Base-by-base conservation (phyloP, 2,113 vertebrate genomes). In the Alces alces region DNA sequence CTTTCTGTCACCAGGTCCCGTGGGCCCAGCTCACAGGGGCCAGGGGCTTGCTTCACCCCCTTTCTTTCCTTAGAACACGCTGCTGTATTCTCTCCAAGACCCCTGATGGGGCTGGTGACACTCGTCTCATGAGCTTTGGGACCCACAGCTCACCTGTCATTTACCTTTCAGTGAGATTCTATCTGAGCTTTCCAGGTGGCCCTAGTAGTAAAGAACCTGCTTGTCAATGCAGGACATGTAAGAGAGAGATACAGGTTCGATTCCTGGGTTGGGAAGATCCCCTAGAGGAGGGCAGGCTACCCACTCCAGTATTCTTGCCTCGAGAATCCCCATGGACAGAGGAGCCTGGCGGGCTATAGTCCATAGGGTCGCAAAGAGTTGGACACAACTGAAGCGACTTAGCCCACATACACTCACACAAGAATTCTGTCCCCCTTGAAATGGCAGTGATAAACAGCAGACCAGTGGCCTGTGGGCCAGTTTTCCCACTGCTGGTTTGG, bases 31-130 rank as follows among this genome's bases (percentile, higher is more conserved):
- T 54, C 13, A 25, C 17, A 25, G 17, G 4, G 30, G 12, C 1
- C 33, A 58, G n/a, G 1, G 13, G n/a, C 4, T 3, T 13, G 21
- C 3, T 3, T 8, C 0, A 7, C 15, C 33, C 0, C 15, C 28
- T 30, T 79, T n/a, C 76, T 58, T 17, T 45, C 23, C 43, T 45
- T 27, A 15, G 79, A 45, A 52, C 0, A 54, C 0, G 43, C 52
- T 7, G 15, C 57, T 8, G 47, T 23, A 2, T 3, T 9, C 0
- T 52, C 78, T 58, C 52, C 21, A 5, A 14, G 86, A 43, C 1
- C n/a, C 23, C 3, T 15, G 1, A 33, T 0, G 1, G 85, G 11
- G 76, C 78, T 25, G 33, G 45, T 28, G 14, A 16, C 19, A 11
- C 8, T 10, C 27, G 7, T 39, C 47, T 5, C 2, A 52, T 17